Base-by-base conservation (phyloP, 2,888 invertebrate genomes). In the Leucophenga maculata region DNA sequence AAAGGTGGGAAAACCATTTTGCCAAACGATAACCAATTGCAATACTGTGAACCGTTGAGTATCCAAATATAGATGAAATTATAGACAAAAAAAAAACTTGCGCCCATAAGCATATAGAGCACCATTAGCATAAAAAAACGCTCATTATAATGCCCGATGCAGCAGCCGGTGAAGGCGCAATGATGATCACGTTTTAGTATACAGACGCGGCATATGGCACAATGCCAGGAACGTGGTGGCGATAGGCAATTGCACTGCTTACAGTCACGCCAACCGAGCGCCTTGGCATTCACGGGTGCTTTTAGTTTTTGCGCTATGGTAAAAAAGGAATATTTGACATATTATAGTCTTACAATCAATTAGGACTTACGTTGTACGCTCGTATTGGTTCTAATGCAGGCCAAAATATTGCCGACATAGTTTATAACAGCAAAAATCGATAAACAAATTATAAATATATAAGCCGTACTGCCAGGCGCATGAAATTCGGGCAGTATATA, bases 181-280 rank as follows among this genome's bases (percentile, higher is more conserved):
- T 95, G 94, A 89, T 95, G 96, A 86, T 96, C 97, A 74, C 97
- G 90, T 88, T 95, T 96, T 65, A 88, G 50, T 66, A 97, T 92
- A 86, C 98, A 99, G 6, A 91, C 90, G 74, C 94, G 90, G 87
- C 98, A 99, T 4, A 90, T 90, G 3, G 91, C 90, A 86, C 98
- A 99, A 86, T 98, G 98, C 92, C 96, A 97, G 0, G 97, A 93
- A 65, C 98, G 91, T 1, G 97, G 96, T 1, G 95, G 95, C 2
- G 92, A 90, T 6, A 92, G 71, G 55, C 91, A 90, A 83, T 94
- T 93, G 69, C 98, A 98, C 0, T 89, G 88, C 1, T 91, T 84
- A 88, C 98, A 99, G 73, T 94, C 91, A 69, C 91, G 91, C 95
- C 96, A 97, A 4, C 72, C 59, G 11, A 8, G 73, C 1, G 57